Evolutionary conservation across 1,140 invertebrate species (phyloP), one percentile per base, ranked within the genome.

Genomic region (Temnothorax curvispinosus): DNA sequence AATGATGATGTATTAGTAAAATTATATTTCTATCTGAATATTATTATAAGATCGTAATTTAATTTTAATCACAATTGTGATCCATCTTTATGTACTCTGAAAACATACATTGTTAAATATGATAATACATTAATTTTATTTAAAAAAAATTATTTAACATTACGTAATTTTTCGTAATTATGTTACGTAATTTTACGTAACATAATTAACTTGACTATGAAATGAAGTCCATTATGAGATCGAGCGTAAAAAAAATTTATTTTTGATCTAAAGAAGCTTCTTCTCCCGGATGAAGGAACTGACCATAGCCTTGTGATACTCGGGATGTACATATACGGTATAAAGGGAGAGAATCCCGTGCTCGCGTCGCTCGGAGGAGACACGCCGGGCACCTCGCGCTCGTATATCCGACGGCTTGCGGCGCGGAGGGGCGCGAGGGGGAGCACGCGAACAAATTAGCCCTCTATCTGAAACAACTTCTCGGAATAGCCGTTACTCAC

Each of bases 401-500:
- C 75, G 84, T 89, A 87, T 87, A 85, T 89, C 89, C 62, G 41
- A 76, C 35, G 58, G 75, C 27, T 47, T 38, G 27, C 44, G n/a
- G 56, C 47, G 41, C 64, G 11, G 41, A 32, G 75, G 64, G 54
- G 35, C 52, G 88, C 35, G 65, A 67, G 82, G 86, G 44, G 47
- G 69, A 78, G 84, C 92, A 92, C 91, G 91, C 89, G 93, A 94
- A 94, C 93, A 94, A 95, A 95, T 95, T 94, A 94, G 94, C 94
- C 93, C 92, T 92, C 94, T 94, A 94, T 94, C 94, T 94, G 94
- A 95, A 95, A 95, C 94, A 94, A 95, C 94, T 95, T 94, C 94
- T 94, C 91, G 93, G 94, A 95, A 95, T 94, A 94, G 94, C 92
- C 94, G 94, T 95, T 94, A 94, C 94, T 94, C 93, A 94, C 65